Evolutionary conservation across 2,888 invertebrate genomes (phyloP).

Genomic region (Meiosimyza platycephala): DNA sequence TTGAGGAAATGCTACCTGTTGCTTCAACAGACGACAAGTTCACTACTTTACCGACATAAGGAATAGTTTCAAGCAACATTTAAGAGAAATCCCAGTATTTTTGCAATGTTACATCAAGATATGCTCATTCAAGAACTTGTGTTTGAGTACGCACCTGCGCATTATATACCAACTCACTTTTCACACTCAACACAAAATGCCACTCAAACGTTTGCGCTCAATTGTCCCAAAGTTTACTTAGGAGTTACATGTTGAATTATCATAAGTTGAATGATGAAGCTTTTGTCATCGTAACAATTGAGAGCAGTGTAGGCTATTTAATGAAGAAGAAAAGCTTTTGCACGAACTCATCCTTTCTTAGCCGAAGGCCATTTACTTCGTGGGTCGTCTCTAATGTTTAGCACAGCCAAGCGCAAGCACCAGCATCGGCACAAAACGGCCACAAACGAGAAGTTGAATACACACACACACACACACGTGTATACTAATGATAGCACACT

Average conservation of each 20-base stretch:
- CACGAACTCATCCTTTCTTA: constrained; percentile 13
- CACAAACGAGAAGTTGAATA: constrained; percentile 27
- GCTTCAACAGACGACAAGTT: background rate
- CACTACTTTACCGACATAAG: constrained; percentile 13
- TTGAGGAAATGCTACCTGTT: no score
- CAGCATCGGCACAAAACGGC: constrained; percentile 36
- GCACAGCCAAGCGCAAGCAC: constrained; percentile 2
- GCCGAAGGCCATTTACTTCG: constrained; percentile 31
- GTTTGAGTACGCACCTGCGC: constrained; percentile 8
- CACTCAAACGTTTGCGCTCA: background rate
- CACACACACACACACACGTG: constrained; percentile 34
- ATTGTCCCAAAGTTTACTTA: constrained; percentile 5
- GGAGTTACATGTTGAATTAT: background rate
- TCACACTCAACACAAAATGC: background rate
- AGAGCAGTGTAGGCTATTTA: background rate
- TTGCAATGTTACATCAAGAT: background rate
- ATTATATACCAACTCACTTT: background rate
- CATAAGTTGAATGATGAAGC: background rate
- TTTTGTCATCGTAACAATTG: background rate
- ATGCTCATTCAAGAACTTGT: background rate
- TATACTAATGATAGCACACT: constrained; percentile 38
- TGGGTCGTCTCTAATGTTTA: background rate
- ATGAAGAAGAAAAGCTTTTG: background rate
- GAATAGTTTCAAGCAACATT: background rate
- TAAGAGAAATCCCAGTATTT: constrained; percentile 6